phyloP scores from a whole-genome alignment of 2,113 vertebrate genomes.

The Albula goreensis region DNA sequence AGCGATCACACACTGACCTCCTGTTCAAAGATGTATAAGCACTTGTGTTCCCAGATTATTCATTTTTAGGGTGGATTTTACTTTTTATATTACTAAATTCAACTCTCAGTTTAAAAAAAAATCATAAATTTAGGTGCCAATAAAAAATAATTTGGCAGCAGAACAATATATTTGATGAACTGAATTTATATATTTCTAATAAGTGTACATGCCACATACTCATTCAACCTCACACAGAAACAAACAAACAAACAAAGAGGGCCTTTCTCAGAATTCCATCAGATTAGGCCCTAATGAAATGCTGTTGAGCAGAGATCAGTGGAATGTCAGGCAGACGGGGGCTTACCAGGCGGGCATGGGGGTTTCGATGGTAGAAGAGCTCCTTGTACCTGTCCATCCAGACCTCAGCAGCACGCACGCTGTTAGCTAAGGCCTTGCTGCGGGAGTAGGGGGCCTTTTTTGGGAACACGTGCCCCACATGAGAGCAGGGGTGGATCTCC shows the following conservation, averaged over 20 bases:
- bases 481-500: constrained; percentile 94
- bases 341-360: constrained; percentile 87
- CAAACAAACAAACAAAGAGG: too few relatives aligned
- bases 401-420: constrained; percentile 91
- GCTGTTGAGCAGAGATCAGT: neutral
- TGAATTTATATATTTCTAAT: neutral
- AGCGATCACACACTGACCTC: too few relatives aligned
- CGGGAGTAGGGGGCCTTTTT: constrained; percentile 94
- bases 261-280: too few relatives aligned
- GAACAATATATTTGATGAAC: neutral
- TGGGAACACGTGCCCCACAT: constrained; percentile 94
- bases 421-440: constrained; percentile 91
- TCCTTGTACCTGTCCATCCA: constrained; percentile 96
- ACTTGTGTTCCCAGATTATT: neutral
- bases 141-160: too few relatives aligned
- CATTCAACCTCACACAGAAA: too few relatives aligned
- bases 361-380: constrained; percentile 90
- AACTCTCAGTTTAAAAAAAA: neutral
- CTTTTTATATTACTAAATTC: neutral
- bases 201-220: neutral
- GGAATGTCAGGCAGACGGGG: neutral
- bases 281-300: too few relatives aligned
- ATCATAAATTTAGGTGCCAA: too few relatives aligned
- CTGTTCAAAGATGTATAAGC: neutral
- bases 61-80: neutral